Evolutionary conservation across 2,797 vertebrate genomes (phyloP).

Genomic region (Lepilemur ruficaudatus): DNA sequence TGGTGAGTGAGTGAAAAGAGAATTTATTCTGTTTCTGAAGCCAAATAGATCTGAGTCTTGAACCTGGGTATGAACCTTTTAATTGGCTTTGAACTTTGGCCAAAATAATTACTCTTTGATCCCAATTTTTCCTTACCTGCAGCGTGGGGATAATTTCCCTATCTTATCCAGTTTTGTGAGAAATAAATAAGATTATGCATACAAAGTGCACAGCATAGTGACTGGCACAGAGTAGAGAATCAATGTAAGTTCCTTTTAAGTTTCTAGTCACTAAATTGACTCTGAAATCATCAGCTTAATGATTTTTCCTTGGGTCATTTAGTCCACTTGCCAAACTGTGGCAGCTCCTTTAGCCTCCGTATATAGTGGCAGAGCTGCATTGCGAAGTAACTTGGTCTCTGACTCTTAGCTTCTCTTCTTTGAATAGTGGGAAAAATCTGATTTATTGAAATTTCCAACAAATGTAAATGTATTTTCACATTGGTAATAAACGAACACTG

Average conservation of each 20-base stretch:
- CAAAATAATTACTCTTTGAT: slow-evolving; percentile 37
- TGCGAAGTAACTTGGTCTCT: not conserved
- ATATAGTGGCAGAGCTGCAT: not conserved
- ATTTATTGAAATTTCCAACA: slow-evolving; percentile 37
- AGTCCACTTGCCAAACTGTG: not conserved
- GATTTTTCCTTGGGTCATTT: slow-evolving; percentile 51
- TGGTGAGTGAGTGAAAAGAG: not conserved
- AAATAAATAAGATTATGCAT: slow-evolving; percentile 12
- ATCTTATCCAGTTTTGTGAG: slow-evolving; percentile 31
- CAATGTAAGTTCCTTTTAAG: slow-evolving; percentile 14
- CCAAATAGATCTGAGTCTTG: not conserved
- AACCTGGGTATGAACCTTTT: not conserved
- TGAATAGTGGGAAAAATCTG: not conserved
- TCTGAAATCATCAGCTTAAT: slow-evolving; percentile 54
- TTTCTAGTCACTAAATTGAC: slow-evolving; percentile 55
- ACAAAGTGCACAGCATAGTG: not conserved
- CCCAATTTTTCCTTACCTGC: not conserved
- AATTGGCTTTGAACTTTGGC: slow-evolving; percentile 30
- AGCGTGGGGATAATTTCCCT: not conserved
- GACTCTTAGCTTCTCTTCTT: slow-evolving; percentile 17
- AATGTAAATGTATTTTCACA: slow-evolving; percentile 29
- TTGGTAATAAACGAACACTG: not conserved
- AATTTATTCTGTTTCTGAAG: not conserved
- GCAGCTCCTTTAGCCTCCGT: not conserved
- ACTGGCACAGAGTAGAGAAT: not conserved